A percentile compares a stretch with the other conserved stretches of the same genome.
Evolutionary conservation across 2,797 vertebrate genomes (phyloP).

Genomic region (Delichon dasypus): DNA sequence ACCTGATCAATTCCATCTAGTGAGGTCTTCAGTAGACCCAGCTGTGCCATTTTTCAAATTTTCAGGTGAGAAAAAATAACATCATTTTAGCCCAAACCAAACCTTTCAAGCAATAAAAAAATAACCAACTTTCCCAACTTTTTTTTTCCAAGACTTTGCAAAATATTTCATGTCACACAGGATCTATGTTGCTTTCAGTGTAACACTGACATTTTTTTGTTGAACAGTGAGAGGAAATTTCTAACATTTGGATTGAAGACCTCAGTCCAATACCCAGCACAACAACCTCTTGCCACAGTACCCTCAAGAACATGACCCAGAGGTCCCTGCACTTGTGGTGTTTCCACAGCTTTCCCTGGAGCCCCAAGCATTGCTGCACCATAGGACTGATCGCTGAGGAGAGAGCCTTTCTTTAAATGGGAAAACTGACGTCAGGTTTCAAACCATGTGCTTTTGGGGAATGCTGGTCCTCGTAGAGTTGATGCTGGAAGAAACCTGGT

Average conservation of each 20-base stretch:
- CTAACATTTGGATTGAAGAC: not conserved
- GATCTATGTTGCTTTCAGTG: not conserved
- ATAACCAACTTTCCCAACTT: not conserved
- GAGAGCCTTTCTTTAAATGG: not conserved
- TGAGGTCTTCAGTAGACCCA: not conserved
- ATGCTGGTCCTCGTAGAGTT: not conserved
- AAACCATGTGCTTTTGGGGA: not conserved
- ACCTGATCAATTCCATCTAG: not conserved
- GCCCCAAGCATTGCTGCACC: rapidly evolving
- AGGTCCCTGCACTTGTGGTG: not conserved
- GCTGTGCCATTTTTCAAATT: not conserved
- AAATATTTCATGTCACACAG: not conserved
- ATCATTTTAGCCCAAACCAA: not conserved
- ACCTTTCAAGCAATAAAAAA: not conserved
- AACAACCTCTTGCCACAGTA: not conserved
- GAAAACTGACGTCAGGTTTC: not conserved
- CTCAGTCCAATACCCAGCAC: not conserved
- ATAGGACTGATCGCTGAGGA: not conserved
- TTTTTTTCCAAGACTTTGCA: constrained; percentile 1
- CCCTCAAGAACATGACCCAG: not conserved
- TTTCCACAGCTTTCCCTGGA: not conserved
- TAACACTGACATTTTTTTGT: not conserved
- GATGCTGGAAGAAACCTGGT: not conserved
- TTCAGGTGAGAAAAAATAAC: not conserved
- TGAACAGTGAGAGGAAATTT: constrained; percentile 5